Evolutionary conservation across 2,113 vertebrate species (phyloP).

Genomic region (Furnarius figulus): DNA sequence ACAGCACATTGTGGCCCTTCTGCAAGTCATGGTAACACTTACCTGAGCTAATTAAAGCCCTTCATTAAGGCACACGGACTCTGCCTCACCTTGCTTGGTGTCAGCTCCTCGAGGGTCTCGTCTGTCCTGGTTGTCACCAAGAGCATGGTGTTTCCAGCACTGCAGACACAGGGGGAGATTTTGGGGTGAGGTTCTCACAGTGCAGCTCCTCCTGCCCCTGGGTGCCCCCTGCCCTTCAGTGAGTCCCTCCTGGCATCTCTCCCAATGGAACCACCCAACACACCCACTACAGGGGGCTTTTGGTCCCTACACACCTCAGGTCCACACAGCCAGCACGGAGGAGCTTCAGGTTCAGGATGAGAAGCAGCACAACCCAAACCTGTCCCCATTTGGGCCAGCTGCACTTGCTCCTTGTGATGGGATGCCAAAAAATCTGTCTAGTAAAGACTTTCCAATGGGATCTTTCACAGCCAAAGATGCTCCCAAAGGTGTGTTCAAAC

Average conservation of each 20-base stretch:
- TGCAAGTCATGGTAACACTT: neutral
- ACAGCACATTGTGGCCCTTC: neutral
- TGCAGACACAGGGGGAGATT: slow-evolving; percentile 15
- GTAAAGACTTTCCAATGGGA: neutral
- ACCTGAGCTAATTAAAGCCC: neutral
- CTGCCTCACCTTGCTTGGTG: slow-evolving; percentile 84
- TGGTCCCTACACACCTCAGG: neutral
- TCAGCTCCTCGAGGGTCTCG: slow-evolving; percentile 85
- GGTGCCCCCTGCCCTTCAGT: neutral
- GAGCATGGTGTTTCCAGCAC: slow-evolving; percentile 84
- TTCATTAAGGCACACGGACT: neutral
- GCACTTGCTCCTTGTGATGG: neutral
- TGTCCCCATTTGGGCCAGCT: fast-evolving
- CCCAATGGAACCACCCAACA: neutral
- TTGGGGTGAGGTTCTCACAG: neutral
- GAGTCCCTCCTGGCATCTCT: neutral
- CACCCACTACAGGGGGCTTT: neutral
- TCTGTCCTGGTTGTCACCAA: too few relatives aligned
- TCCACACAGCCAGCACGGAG: fast-evolving
- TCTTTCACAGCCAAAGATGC: slow-evolving; percentile 63
- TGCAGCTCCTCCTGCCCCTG: neutral
- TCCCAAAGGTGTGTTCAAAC: slow-evolving; percentile 90
- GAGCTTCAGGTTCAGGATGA: neutral
- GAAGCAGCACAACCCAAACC: neutral
- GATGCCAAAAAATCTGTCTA: neutral